Percentiles rank a stretch among this genome's conserved stretches.
Conservation (phyloP, 2,888 invertebrate genomes). For the Dichetophora obliterata region DNA sequence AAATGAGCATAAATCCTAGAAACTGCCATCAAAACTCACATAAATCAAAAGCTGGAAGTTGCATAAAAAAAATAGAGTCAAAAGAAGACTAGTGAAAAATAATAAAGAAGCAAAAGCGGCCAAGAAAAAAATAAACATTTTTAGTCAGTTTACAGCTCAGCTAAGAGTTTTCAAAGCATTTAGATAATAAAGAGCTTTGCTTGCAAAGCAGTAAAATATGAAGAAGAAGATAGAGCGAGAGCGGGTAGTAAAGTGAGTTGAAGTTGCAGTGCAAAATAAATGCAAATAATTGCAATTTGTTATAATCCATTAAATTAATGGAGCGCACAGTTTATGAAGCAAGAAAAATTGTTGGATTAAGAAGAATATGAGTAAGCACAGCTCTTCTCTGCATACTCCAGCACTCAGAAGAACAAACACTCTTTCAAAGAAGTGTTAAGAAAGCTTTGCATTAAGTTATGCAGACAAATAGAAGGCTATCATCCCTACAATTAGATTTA, state of each 20-base stretch:
- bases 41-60: slow-evolving; percentile 20
- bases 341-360: background rate
- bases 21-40: slow-evolving; percentile 5
- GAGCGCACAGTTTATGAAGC: background rate
- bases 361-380: background rate
- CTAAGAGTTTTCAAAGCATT: background rate
- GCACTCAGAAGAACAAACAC: too few species aligned
- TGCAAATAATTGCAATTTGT: slow-evolving; percentile 30
- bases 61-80: background rate
- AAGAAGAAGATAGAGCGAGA: background rate
- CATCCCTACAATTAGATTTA: too few species aligned
- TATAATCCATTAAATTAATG: slow-evolving; percentile 35
- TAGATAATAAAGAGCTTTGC: background rate
- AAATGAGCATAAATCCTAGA: background rate
- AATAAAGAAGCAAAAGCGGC: background rate
- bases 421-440: too few species aligned
- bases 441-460: too few species aligned
- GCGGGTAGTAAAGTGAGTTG: background rate
- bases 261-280: background rate
- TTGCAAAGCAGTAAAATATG: background rate
- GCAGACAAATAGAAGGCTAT: too few species aligned
- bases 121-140: background rate
- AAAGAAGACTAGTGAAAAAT: background rate
- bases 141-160: background rate
- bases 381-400: background rate